Base-by-base conservation (phyloP, 2,113 vertebrate species). In the Diphyllodes magnificus region DNA sequence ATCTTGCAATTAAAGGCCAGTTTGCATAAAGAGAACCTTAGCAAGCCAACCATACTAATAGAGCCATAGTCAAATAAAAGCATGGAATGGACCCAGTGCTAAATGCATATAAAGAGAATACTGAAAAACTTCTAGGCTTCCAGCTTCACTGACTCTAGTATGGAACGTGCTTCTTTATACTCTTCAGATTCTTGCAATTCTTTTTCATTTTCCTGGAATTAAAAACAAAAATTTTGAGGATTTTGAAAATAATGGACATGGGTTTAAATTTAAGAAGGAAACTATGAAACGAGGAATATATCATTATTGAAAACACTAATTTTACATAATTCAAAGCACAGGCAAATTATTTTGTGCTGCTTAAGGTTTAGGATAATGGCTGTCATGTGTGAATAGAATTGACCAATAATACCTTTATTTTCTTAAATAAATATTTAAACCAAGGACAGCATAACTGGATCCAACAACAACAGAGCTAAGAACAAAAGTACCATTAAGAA, bases 61-160 rank as follows among this genome's bases (percentile, higher is more conserved):
- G 13, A 97, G 90, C 82, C 83, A 75, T 92, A 93, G 82, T 95
- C 78, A 96, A 97, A 97, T 86, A 82, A 86, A 96, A 97, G 88
- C 97, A 95, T 97, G 98, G 98, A 99, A 98, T 98, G 98, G 96
- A 98, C 95, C 96, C 83, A 96, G 77, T 83, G 95, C 86, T 65
- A 96, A 65, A 98, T 81, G 95, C 78, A 93, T 96, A 78, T 42
- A 97, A 97, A 93, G 88, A 68, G 49, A 96, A 79, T 92, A 83
- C 49, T 81, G 92, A 84, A 93, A 96, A 96, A 95, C 50, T 57
- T 95, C 98, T 98, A 99, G 93, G 97, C 98, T 96, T 99, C 98
- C 96, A 99, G 97, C 97, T 99, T 98, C 95, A 99, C 98, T 37
- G 99, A 99, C 81, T 99, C 98, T 97, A 99, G 96, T 54, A 99